Percentiles rank a stretch among this genome's conserved stretches.
These are phyloP conservation scores for Drosophila falleni DNA, from an alignment of 2,888 invertebrate species.

Conservation along the genomic window DNA sequence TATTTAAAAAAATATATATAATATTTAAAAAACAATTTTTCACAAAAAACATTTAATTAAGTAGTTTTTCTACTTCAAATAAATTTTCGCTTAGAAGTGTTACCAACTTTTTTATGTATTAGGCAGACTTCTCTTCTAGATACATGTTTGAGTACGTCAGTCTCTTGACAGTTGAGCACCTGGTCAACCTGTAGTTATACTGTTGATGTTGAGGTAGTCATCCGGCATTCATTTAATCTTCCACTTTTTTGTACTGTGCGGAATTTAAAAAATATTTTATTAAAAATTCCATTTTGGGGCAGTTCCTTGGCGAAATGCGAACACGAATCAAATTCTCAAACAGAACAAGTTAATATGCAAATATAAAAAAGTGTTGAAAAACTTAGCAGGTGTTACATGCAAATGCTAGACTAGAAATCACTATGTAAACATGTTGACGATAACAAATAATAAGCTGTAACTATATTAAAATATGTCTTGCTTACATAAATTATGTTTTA, in stretches of 20 bases:
- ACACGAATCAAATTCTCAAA: slow-evolving; percentile 14
- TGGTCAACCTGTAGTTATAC: slow-evolving; percentile 38
- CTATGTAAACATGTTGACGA: background rate
- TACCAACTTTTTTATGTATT: background rate
- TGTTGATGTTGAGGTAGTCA: slow-evolving; percentile 9
- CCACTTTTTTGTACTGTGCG: slow-evolving; percentile 8
- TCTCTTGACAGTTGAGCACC: slow-evolving; percentile 13
- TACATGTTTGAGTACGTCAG: slow-evolving; percentile 10
- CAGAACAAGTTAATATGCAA: slow-evolving; percentile 21
- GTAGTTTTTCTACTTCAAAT: too few relatives aligned
- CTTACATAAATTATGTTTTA: too few relatives aligned
- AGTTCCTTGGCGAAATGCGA: slow-evolving; percentile 12
- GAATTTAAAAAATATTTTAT: slow-evolving; percentile 50
- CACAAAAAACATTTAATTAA: too few relatives aligned
- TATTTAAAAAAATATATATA: too few relatives aligned
- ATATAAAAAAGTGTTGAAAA: background rate
- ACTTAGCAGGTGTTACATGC: background rate
- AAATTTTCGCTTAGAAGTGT: too few relatives aligned
- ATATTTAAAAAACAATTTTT: too few relatives aligned
- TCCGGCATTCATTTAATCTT: slow-evolving; percentile 1
- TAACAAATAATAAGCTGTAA: background rate
- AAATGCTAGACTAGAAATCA: background rate
- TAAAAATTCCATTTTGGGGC: slow-evolving; percentile 49
- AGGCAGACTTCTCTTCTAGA: background rate
- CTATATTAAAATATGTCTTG: too few relatives aligned